A percentile compares a stretch with the other conserved stretches of the same genome.
Evolutionary conservation across 2,113 vertebrate species (phyloP).

Genomic region (Xenopus laevis): DNA sequence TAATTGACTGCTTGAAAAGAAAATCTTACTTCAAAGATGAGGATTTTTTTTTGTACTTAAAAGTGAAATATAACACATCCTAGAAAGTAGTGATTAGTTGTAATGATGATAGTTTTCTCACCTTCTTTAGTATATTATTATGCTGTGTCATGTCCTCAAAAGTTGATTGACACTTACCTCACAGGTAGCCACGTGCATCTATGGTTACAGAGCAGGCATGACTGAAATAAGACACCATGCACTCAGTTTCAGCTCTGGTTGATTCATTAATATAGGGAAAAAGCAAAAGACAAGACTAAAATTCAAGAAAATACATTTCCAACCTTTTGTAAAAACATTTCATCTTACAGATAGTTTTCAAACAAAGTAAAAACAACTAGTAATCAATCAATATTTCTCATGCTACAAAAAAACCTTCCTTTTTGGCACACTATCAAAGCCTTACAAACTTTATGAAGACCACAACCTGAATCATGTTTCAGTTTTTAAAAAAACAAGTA

Average conservation of each 20-base stretch:
- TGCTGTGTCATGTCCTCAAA: conserved; percentile 12
- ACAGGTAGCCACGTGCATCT: conserved; percentile 4
- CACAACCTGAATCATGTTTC: too few species aligned
- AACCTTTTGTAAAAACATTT: not conserved
- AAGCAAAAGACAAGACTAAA: not conserved
- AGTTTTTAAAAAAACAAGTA: too few species aligned
- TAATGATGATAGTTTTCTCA: conserved; percentile 11
- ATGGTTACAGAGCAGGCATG: not conserved
- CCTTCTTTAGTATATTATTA: not conserved
- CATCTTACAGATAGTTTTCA: not conserved
- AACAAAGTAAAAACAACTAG: not conserved
- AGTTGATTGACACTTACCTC: conserved; percentile 25
- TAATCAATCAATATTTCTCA: too few species aligned
- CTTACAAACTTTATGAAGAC: too few species aligned
- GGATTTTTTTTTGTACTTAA: conserved; percentile 1
- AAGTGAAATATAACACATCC: conserved; percentile 7
- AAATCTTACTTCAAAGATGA: conserved; percentile 5
- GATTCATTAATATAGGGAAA: not conserved
- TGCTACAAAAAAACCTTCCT: too few species aligned
- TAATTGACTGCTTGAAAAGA: not conserved
- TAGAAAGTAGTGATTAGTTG: conserved; percentile 16
- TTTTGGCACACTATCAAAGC: too few species aligned
- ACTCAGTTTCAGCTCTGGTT: not conserved
- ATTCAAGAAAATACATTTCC: not conserved
- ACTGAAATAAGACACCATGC: not conserved